Conservation (phyloP, 37 sponge, comb jelly and placozoan genomes). For the Amphimedon queenslandica region DNA sequence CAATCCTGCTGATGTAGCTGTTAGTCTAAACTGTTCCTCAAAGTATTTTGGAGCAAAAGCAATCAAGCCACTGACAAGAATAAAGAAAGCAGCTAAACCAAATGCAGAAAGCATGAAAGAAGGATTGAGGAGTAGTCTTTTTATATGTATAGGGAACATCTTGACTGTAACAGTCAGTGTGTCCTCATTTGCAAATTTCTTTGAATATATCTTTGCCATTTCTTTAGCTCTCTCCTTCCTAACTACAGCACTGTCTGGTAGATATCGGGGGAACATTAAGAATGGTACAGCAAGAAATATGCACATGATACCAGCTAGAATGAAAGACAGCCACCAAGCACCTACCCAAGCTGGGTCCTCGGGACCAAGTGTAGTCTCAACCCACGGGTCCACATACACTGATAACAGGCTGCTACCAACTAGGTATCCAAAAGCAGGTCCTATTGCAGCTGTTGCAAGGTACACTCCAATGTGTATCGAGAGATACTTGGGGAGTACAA, state of each 20-base stretch:
- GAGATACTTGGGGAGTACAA: conserved; percentile 54
- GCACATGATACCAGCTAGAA: conserved; percentile 19
- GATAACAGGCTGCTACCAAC: conserved; percentile 63
- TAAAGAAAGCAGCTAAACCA: conserved; percentile 27
- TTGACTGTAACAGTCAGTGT: conserved; percentile 6
- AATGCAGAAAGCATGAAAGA: conserved; percentile 48
- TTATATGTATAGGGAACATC: conserved; percentile 25
- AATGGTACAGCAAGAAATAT: conserved; percentile 30
- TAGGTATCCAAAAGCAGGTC: conserved; percentile 71
- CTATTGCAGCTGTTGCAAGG: conserved; percentile 36
- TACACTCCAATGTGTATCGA: conserved; percentile 64
- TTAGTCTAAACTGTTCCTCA: conserved; percentile 37
- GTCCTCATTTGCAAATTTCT: conserved; percentile 2
- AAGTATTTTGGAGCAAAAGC: conserved; percentile 39
- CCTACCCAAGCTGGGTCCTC: conserved; percentile 77
- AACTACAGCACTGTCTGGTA: conserved; percentile 17
- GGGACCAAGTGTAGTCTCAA: conserved; percentile 32
- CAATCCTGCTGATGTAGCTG: conserved; percentile 2
- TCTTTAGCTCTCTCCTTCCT: conserved; percentile 17
- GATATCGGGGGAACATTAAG: conserved; percentile 39
- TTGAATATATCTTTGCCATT: conserved; percentile 11
- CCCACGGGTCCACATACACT: conserved; percentile 70
- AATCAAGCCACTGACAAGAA: conserved; percentile 31
- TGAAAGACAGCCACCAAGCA: conserved; percentile 80
- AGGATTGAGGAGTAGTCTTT: conserved; percentile 26